Base-by-base conservation (phyloP, 53 echinoderm and acorn worm genomes). In the Stichopus horrens region DNA sequence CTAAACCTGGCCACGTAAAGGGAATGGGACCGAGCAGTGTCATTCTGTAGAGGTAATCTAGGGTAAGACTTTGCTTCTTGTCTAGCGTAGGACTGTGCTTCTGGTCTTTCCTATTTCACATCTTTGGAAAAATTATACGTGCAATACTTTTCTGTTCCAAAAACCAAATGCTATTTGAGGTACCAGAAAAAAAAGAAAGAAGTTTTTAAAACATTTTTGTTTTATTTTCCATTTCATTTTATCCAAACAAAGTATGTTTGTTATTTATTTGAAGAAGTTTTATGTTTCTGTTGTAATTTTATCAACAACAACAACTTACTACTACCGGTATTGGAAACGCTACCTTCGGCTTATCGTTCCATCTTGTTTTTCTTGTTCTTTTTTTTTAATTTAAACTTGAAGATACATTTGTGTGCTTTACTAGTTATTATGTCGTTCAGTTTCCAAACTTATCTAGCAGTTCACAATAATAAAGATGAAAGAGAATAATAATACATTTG, bases 381-480 rank as follows among this genome's bases (percentile, higher is more conserved):
- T 67, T 5, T 67, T 81, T 81, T 57, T 52, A 57, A 21, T 58
- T 81, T 58, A 81, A 57, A 56, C 18, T 81, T 51, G 81, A 81
- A 22, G 18, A 56, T 9, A 81, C 57, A 81, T 58, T 81, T 56
- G 81, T 81, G 81, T 81, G 81, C 81, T 81, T 81, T 81, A 57
- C n/a, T 81, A 57, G 81, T 81, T 81, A 55, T 81, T 57, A 58
- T 81, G 54, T 81, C 22, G 81, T 71, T 71, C 71, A 71, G 71
- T 81, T 81, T 81, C 58, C 58, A 81, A 81, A 81, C 58, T 81
- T 81, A 81, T 81, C 81, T 57, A 81, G 81, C 81, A 81, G 81
- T 81, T 81, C 81, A 81, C 81, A 81, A 81, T 51, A 81, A 56
- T 81, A 57, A 71, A 71, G 71, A 71, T 71, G 71, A 71, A 71